Percentiles rank a stretch among this genome's conserved stretches.
Conservation (phyloP, 2,888 invertebrate genomes). For the Acleris cristana region DNA sequence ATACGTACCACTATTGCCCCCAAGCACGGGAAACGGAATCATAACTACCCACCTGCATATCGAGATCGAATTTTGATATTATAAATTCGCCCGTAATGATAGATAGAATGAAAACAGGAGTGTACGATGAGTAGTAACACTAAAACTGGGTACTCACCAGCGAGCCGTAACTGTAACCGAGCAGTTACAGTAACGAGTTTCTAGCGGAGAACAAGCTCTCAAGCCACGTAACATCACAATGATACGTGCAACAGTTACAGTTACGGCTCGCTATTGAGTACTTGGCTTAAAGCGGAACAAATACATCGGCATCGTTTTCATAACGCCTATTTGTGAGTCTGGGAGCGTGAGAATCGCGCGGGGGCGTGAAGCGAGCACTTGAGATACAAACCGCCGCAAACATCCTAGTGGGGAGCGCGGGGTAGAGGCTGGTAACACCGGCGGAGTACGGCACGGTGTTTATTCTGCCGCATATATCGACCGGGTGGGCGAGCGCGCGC, state of each 20-base stretch:
- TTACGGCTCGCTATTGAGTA: too few relatives aligned
- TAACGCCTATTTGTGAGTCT: slow-evolving; percentile 48
- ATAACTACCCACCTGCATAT: slow-evolving; percentile 28
- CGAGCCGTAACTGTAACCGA: too few relatives aligned
- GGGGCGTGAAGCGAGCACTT: slow-evolving; percentile 41
- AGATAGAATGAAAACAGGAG: not conserved
- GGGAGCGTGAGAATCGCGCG: slow-evolving; percentile 45
- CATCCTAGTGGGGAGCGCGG: slow-evolving; percentile 52
- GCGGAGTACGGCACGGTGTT: slow-evolving; percentile 75
- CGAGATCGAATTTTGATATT: slow-evolving; percentile 28
- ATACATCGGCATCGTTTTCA: slow-evolving; percentile 48
- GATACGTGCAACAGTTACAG: too few relatives aligned
- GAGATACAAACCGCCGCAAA: slow-evolving; percentile 61
- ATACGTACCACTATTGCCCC: slow-evolving; percentile 47
- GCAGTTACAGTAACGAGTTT: too few relatives aligned
- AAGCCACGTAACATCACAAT: too few relatives aligned
- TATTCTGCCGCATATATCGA: slow-evolving; percentile 82
- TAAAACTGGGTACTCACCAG: not conserved
- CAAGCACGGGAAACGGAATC: slow-evolving; percentile 21
- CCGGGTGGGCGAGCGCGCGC: slow-evolving; percentile 70
- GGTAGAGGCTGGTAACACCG: slow-evolving; percentile 64
- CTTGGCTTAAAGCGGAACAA: slow-evolving; percentile 39
- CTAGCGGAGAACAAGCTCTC: too few relatives aligned
- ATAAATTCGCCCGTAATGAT: not conserved
- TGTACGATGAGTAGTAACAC: slow-evolving; percentile 40